Evolutionary conservation across 2,797 vertebrate species (phyloP).

Genomic region (Peromyscus attwateri): DNA sequence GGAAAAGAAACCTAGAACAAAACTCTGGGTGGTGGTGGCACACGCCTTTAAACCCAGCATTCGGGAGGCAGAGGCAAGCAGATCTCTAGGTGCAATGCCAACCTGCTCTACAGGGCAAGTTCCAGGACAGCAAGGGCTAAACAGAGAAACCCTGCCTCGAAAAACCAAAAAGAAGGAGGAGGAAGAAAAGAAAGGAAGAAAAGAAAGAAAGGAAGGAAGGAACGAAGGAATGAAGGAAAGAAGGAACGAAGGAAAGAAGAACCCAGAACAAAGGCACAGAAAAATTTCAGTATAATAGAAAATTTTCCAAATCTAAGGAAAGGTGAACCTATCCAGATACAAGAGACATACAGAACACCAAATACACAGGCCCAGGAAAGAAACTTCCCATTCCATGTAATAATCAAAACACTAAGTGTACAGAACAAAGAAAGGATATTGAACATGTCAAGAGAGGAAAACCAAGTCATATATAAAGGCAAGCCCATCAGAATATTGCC

Average conservation of each 20-base stretch:
- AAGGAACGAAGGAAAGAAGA: not conserved
- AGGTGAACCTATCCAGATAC: not conserved
- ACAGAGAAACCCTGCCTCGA: not conserved
- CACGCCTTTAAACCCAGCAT: not conserved
- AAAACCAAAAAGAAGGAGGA: not conserved
- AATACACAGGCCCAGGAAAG: not conserved
- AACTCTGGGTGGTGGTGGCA: not conserved
- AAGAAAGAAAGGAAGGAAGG: accelerated
- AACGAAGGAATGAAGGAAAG: accelerated
- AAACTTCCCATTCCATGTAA: not conserved
- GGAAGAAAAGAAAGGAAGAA: not conserved
- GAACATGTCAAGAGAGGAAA: not conserved
- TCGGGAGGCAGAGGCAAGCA: not conserved
- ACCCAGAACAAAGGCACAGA: not conserved
- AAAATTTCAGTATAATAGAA: not conserved
- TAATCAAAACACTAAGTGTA: not conserved
- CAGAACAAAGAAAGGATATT: not conserved
- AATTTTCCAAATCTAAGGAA: not conserved
- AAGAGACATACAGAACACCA: not conserved
- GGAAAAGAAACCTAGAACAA: not conserved
- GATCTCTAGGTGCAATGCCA: not conserved
- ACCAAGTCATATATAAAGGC: not conserved
- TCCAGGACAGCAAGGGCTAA: not conserved
- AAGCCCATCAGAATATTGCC: not conserved
- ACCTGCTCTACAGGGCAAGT: not conserved